Base-by-base conservation (phyloP, 2,113 vertebrate genomes). In the Cervus canadensis region DNA sequence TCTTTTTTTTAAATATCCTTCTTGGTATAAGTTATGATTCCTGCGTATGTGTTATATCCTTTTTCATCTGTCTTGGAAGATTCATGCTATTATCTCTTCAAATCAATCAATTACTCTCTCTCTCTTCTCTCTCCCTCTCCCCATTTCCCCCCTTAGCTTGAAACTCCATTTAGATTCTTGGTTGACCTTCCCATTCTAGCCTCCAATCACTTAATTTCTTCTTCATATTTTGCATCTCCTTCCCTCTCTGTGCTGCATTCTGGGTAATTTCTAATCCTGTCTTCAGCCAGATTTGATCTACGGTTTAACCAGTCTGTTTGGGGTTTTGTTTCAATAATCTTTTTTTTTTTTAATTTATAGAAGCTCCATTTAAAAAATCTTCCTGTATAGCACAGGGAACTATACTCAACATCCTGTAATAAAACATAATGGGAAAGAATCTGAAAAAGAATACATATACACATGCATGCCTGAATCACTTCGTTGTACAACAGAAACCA, bases 31-130 rank as follows among this genome's bases (percentile, higher is more conserved):
- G 26, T 48, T 74, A 26, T 92, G 74, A 71, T 87, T 87, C 25
- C 43, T 88, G 19, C 45, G n/a, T 81, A 76, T 71, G 30, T 45
- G 40, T n/a, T 93, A 78, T 60, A 95, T 79, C 56, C 36, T 94
- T 98, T 96, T 97, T 50, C 40, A 83, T 82, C 81, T 56, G 30
- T 78, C 23, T 87, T 91, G 43, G 50, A 95, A 91, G 78, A 96
- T 48, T 92, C 74, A 40, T 52, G 45, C 52, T 78, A 74, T 89
- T 90, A 40, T 94, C 21, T 95, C 54, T 96, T 94, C 86, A 97
- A 91, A 96, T 95, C 45, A 30, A 79, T 79, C 78, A 50, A 2
- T 81, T 48, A 33, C 33, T 81, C 21, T 81, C 30, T 36, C 48
- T 79, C 67, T 71, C 48, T 74, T 62, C 36, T 74, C 19, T 57